These are phyloP conservation scores for Lasioglossum morio DNA, from an alignment of 2,888 invertebrate species.

Conservation along the genomic window DNA sequence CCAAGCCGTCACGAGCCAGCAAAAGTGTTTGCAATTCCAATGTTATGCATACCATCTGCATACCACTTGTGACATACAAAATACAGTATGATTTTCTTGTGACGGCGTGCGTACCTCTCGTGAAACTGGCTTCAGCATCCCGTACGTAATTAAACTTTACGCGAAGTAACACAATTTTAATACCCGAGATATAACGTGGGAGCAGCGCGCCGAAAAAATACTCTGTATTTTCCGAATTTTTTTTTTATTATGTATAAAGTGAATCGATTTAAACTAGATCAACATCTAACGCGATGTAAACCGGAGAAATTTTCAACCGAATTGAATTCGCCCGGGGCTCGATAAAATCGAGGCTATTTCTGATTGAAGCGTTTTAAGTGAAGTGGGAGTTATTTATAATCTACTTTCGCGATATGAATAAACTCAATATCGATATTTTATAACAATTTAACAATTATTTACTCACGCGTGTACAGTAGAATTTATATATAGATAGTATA, in stretches of 20 bases:
- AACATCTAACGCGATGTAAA: neutral
- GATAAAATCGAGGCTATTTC: neutral
- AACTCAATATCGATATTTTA: neutral
- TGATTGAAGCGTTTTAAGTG: neutral
- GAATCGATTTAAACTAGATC: neutral
- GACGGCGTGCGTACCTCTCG: constrained; percentile 31
- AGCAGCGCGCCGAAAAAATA: neutral
- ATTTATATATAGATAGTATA: neutral
- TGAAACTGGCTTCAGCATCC: constrained; percentile 38
- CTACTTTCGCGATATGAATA: neutral
- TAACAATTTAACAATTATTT: neutral
- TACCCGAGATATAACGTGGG: neutral
- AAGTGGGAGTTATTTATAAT: neutral
- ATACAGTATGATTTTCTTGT: constrained; percentile 34
- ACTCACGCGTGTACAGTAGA: neutral
- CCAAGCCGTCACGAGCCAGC: constrained; percentile 32
- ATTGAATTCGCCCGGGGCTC: neutral
- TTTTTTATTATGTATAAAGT: neutral
- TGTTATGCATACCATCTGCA: constrained; percentile 55
- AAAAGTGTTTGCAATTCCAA: constrained; percentile 59
- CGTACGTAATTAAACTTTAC: constrained; percentile 38
- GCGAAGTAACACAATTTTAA: constrained; percentile 1
- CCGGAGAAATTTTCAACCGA: neutral
- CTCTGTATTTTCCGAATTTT: neutral
- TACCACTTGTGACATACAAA: constrained; percentile 26